phyloP scores from a whole-genome alignment of 2,797 vertebrate species.

The Onychomys leucogaster region DNA sequence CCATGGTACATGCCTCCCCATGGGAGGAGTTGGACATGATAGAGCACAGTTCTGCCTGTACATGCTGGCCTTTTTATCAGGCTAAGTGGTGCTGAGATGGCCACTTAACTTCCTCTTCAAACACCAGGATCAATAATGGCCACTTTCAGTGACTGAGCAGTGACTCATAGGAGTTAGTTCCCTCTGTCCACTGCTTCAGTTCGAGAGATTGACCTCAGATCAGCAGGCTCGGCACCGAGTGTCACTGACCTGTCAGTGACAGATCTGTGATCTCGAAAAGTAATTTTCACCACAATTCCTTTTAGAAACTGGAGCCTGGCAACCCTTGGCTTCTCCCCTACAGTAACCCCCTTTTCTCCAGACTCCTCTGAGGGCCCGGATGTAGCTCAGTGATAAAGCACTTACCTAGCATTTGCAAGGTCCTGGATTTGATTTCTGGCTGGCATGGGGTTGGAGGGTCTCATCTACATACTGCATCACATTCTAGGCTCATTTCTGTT shows the following conservation, averaged over 20 bases:
- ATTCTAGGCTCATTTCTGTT: neutral
- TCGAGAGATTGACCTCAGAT: neutral
- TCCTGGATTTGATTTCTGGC: neutral
- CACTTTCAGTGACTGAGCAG: neutral
- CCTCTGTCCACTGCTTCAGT: neutral
- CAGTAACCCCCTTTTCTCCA: neutral
- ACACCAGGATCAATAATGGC: neutral
- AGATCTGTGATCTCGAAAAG: conserved; percentile 1
- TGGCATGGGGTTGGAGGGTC: neutral
- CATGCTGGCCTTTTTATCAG: neutral
- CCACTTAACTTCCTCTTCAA: conserved; percentile 39
- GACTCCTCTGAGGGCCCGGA: neutral
- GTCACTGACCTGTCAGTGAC: neutral
- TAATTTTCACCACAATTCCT: conserved; percentile 11
- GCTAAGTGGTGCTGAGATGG: neutral
- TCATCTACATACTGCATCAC: neutral
- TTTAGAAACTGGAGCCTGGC: conserved; percentile 27
- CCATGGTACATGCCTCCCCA: neutral
- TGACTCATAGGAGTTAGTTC: neutral
- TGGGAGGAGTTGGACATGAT: neutral
- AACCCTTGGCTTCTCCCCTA: neutral
- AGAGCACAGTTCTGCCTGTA: neutral
- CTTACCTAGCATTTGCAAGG: neutral
- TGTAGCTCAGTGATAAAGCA: neutral
- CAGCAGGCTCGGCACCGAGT: neutral